Evolutionary conservation across 2,888 invertebrate genomes (phyloP).

Genomic region (Clitarchus hookeri): DNA sequence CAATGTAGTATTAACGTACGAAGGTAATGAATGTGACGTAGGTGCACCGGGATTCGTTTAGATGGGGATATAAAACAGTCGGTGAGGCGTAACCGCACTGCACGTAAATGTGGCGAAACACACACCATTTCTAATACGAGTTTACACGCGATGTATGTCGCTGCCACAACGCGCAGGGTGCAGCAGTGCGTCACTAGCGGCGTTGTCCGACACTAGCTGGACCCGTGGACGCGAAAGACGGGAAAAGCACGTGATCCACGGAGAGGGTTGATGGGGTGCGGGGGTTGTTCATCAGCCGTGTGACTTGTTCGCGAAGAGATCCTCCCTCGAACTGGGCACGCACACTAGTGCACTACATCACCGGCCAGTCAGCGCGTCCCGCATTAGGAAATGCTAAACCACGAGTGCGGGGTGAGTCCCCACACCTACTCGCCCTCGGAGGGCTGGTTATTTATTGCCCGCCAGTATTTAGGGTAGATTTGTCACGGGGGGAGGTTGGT

Average conservation of each 20-base stretch:
- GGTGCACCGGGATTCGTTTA: too few species aligned
- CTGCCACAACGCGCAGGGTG: too few species aligned
- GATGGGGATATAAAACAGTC: too few species aligned
- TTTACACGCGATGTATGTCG: too few species aligned
- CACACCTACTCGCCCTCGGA: background rate
- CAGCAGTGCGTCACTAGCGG: too few species aligned
- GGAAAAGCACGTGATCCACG: background rate
- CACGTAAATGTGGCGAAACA: too few species aligned
- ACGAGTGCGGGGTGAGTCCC: background rate
- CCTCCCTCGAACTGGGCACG: background rate
- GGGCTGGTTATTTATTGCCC: slow-evolving; percentile 6
- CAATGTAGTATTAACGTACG: too few species aligned
- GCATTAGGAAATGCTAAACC: slow-evolving; percentile 14
- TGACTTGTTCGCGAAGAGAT: background rate
- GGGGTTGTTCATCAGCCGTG: background rate
- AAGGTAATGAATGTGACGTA: too few species aligned
- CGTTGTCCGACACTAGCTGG: too few species aligned
- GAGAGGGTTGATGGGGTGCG: background rate
- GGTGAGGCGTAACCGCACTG: too few species aligned
- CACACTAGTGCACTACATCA: background rate
- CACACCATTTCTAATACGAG: too few species aligned
- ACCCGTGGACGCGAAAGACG: too few species aligned
- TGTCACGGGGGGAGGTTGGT: slow-evolving; percentile 23
- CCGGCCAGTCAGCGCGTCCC: background rate
- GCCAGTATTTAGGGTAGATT: slow-evolving; percentile 33